Conservation (phyloP, 1,140 invertebrate genomes). For the Sycophaga agraensis region DNA sequence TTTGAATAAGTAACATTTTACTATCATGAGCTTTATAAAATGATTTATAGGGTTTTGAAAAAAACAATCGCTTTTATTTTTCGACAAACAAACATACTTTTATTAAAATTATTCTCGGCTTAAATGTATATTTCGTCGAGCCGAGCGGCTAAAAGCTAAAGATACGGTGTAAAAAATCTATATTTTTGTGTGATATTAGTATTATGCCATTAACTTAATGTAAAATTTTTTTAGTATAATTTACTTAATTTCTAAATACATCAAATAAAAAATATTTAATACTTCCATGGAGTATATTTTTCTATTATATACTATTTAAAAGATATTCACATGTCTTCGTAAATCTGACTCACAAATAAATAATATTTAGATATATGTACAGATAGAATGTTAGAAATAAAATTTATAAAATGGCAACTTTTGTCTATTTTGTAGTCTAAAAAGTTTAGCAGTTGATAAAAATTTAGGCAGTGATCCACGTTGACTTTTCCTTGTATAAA, state of each 20-base stretch:
- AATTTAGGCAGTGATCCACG: conserved; percentile 17
- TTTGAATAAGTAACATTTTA: neutral
- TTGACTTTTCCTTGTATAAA: neutral
- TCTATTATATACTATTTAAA: conserved; percentile 3
- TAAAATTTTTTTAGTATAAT: neutral
- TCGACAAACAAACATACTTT: conserved; percentile 19
- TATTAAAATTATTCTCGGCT: conserved; percentile 23
- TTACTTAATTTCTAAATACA: neutral
- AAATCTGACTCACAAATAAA: conserved; percentile 3
- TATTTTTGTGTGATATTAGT: conserved; percentile 10
- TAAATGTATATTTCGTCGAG: conserved; percentile 18
- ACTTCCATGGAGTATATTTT: neutral
- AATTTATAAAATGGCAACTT: neutral
- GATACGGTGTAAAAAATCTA: neutral
- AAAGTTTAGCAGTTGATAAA: too few relatives aligned
- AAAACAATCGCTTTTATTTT: neutral
- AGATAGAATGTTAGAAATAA: neutral
- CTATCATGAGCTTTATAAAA: neutral
- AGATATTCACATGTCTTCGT: neutral
- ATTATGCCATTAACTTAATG: neutral
- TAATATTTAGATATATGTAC: neutral
- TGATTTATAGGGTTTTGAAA: too few relatives aligned
- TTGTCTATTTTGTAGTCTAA: neutral
- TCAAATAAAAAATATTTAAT: conserved; percentile 7
- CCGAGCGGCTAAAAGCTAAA: conserved; percentile 1